Percentiles rank a stretch among this genome's conserved stretches.
Evolutionary conservation across 2,888 invertebrate genomes (phyloP).

Genomic region (Deilephila porcellus): DNA sequence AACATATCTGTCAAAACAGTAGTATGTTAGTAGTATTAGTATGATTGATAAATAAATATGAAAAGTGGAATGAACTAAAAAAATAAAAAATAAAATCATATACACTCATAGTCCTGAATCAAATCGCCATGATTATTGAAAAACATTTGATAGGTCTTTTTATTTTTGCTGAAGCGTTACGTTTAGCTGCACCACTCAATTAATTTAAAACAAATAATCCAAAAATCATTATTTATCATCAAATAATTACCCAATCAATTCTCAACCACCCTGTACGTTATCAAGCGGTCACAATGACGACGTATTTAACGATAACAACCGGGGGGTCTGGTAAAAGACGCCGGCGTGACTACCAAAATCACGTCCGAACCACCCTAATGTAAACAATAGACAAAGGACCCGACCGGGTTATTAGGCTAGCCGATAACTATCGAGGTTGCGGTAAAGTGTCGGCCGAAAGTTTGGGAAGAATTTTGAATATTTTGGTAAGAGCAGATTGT

Average conservation of each 20-base stretch:
- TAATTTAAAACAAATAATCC: not conserved
- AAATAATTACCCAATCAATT: not conserved
- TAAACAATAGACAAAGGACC: conserved; percentile 83
- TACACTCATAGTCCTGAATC: too few relatives aligned
- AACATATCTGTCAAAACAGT: too few relatives aligned
- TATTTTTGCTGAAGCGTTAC: too few relatives aligned
- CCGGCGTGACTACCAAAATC: conserved; percentile 81
- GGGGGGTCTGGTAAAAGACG: conserved; percentile 79
- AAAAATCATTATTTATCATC: not conserved
- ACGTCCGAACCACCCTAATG: conserved; percentile 78
- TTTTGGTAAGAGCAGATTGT: too few relatives aligned
- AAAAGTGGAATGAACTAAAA: too few relatives aligned
- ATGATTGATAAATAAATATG: too few relatives aligned
- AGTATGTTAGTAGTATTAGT: too few relatives aligned
- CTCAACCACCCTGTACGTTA: conserved; percentile 57
- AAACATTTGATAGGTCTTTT: too few relatives aligned
- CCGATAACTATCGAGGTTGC: conserved; percentile 64
- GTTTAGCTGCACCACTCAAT: too few relatives aligned
- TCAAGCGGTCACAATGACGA: conserved; percentile 61
- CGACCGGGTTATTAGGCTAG: conserved; percentile 72
- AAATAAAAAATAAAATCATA: too few relatives aligned
- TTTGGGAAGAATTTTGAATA: not conserved
- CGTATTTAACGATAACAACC: conserved; percentile 74
- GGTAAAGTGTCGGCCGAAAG: conserved; percentile 20
- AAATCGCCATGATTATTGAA: too few relatives aligned